Evolutionary conservation across 1,140 invertebrate species (phyloP).

Genomic region (Phymorhynchus buccinoides): DNA sequence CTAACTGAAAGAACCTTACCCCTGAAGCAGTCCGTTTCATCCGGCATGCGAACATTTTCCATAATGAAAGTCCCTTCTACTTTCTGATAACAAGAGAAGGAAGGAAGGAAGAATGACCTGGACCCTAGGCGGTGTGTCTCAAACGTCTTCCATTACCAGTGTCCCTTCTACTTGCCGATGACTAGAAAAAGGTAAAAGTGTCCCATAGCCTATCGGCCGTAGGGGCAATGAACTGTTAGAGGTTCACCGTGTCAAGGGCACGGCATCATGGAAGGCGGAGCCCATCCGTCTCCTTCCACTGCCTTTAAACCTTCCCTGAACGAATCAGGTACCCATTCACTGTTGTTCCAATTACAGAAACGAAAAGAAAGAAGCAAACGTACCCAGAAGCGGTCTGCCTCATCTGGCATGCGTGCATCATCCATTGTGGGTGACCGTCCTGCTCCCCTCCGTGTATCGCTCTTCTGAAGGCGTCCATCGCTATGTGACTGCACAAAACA

Average conservation of each 20-base stretch:
- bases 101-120: neutral
- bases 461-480: neutral
- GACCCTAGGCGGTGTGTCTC: neutral
- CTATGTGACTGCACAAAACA: constrained; percentile 22
- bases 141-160: neutral
- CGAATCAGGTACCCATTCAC: neutral
- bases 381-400: neutral
- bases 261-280: no score
- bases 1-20: no score
- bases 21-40: no score
- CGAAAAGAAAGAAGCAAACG: neutral
- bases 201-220: no score
- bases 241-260: no score
- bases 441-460: neutral
- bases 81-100: neutral
- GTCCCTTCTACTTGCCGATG: neutral
- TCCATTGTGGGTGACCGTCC: constrained; percentile 6
- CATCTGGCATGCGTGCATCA: neutral
- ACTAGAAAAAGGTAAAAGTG: neutral
- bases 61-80: no score
- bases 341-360: neutral
- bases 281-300: no score
- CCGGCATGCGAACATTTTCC: no score
- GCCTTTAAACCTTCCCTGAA: no score
- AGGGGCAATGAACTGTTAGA: no score